Evolutionary conservation across 1,140 invertebrate species (phyloP).

Genomic region (Drosophila lacteicornis): DNA sequence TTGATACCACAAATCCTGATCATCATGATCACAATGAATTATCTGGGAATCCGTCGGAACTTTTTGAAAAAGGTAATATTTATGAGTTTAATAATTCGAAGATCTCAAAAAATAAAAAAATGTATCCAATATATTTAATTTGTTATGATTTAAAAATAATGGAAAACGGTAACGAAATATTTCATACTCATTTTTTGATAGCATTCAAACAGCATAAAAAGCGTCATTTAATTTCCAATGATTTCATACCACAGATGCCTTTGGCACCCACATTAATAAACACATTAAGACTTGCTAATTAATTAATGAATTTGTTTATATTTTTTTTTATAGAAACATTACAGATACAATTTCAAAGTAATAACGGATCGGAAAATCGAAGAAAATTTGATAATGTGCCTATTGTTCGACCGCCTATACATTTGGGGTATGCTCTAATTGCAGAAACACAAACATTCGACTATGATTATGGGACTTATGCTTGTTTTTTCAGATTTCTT

Average conservation of each 20-base stretch:
- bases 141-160: no score
- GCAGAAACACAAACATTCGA: neutral
- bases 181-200: no score
- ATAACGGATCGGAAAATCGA: conserved; percentile 15
- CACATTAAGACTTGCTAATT: neutral
- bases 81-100: no score
- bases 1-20: conserved; percentile 69
- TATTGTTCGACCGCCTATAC: conserved; percentile 88
- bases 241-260: no score
- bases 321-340: conserved; percentile 8
- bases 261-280: no score
- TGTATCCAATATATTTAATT: no score
- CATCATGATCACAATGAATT: conserved; percentile 46
- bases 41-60: neutral
- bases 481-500: conserved; percentile 92
- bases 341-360: neutral
- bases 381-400: conserved; percentile 88
- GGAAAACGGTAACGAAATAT: no score
- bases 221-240: no score
- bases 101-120: no score
- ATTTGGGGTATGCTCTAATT: conserved; percentile 89
- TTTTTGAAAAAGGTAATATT: conserved; percentile 43
- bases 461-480: neutral
- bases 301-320: neutral
- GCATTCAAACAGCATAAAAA: no score